These are phyloP conservation scores for Cygnus olor DNA, from an alignment of 2,797 vertebrate species.

Conservation along the genomic window DNA sequence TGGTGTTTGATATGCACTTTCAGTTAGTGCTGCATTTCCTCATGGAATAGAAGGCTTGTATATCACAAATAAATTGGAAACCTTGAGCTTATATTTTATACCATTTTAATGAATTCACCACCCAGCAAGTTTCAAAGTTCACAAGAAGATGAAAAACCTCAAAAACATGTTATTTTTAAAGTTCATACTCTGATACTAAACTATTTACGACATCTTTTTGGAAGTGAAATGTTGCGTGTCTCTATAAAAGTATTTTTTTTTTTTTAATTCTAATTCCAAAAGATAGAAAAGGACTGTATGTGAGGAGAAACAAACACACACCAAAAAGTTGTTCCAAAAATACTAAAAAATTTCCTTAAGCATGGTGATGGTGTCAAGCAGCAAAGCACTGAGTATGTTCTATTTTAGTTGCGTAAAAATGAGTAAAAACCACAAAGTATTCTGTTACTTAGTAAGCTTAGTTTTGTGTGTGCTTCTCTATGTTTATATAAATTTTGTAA, in stretches of 20 bases:
- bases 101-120: constrained; percentile 33
- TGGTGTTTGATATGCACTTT: neutral
- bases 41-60: constrained; percentile 3
- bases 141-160: constrained; percentile 24
- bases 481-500: neutral
- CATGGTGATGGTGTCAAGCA: neutral
- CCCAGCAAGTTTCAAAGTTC: constrained; percentile 45
- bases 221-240: constrained; percentile 27
- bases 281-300: neutral
- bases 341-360: neutral
- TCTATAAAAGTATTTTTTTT: constrained; percentile 10
- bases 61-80: constrained; percentile 35
- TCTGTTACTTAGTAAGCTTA: neutral
- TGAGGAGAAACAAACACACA: neutral
- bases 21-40: constrained; percentile 1
- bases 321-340: neutral
- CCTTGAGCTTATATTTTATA: constrained; percentile 20
- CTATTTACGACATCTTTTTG: constrained; percentile 40
- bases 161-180: constrained; percentile 2
- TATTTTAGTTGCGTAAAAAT: neutral
- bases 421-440: neutral
- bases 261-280: constrained; percentile 1
- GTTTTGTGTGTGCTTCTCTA: neutral
- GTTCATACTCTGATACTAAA: neutral
- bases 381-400: neutral